These are phyloP conservation scores for Pocota personata DNA, from an alignment of 2,888 invertebrate genomes.

Conservation along the genomic window DNA sequence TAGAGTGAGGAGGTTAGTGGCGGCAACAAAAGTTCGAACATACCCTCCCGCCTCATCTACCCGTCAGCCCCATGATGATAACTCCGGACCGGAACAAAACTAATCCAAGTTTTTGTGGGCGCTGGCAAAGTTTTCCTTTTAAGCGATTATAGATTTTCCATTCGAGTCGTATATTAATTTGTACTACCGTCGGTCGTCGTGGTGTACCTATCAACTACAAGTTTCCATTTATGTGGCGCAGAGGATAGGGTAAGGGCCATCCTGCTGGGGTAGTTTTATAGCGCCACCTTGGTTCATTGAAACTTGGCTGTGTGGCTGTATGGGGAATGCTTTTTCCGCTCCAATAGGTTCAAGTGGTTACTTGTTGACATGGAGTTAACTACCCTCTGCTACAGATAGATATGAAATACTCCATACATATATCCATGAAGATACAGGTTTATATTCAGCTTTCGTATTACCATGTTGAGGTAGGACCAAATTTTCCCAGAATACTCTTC, in stretches of 20 bases:
- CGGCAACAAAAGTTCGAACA: background rate
- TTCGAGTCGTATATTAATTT: constrained; percentile 70
- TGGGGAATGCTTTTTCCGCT: constrained; percentile 21
- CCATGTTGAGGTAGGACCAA: constrained; percentile 47
- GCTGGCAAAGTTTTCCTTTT: constrained; percentile 65
- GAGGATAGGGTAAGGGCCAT: background rate
- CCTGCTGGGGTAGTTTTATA: constrained; percentile 32
- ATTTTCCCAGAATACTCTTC: constrained; percentile 11
- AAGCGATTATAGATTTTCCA: constrained; percentile 72
- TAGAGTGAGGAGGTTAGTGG: background rate
- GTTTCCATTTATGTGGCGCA: constrained; percentile 56
- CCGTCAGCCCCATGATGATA: background rate
- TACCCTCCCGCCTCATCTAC: background rate
- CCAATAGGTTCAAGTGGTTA: constrained; percentile 58
- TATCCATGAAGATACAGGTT: background rate
- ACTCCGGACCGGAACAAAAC: constrained; percentile 25
- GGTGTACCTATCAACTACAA: constrained; percentile 57
- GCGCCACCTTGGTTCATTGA: constrained; percentile 29
- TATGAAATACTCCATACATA: background rate
- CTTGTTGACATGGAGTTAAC: constrained; percentile 67
- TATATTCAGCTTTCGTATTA: background rate
- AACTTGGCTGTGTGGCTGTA: constrained; percentile 28
- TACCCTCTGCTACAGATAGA: background rate
- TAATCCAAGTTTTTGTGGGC: constrained; percentile 62
- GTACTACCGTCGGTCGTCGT: constrained; percentile 60